Conservation (phyloP, 2,888 invertebrate genomes). For the Hypselothyrea guttata region DNA sequence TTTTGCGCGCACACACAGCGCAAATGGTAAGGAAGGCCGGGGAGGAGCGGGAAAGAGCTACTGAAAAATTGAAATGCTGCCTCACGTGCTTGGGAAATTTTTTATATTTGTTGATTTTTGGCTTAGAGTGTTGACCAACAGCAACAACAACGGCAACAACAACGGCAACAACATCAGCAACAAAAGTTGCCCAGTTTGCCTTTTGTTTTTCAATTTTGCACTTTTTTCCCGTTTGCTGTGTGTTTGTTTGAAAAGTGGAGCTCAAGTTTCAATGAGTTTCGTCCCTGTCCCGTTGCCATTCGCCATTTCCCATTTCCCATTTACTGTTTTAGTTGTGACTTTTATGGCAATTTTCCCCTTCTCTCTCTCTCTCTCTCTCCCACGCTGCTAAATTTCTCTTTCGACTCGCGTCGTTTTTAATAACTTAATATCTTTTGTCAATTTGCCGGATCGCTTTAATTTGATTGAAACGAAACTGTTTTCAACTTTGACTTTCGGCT, state of each 20-base stretch:
- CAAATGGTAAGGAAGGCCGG: not conserved
- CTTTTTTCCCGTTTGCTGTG: constrained; percentile 34
- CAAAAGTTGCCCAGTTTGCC: constrained; percentile 56
- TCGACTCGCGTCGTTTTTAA: constrained; percentile 55
- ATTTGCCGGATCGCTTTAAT: constrained; percentile 54
- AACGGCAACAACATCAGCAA: constrained; percentile 65
- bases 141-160: constrained; percentile 57
- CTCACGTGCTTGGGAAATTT: constrained; percentile 69
- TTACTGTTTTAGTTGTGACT: constrained; percentile 48
- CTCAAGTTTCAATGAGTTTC: constrained; percentile 54
- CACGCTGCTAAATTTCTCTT: constrained; percentile 19
- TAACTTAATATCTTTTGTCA: constrained; percentile 72
- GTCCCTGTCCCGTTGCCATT: not conserved
- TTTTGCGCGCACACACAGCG: constrained; percentile 42
- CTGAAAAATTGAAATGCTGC: constrained; percentile 76
- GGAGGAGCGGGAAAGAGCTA: constrained; percentile 15
- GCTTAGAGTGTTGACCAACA: constrained; percentile 77
- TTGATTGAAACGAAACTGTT: constrained; percentile 66
- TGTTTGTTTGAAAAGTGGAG: constrained; percentile 20
- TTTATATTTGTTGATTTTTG: constrained; percentile 76
- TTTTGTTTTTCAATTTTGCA: constrained; percentile 71
- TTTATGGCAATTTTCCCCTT: constrained; percentile 36
- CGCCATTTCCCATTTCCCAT: not conserved
- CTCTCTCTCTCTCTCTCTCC: not conserved
- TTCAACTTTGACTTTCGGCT: constrained; percentile 43